Evolutionary conservation across 1,140 invertebrate species (phyloP), one percentile per base, ranked within the genome.

Genomic region (Campoletis sonorensis): DNA sequence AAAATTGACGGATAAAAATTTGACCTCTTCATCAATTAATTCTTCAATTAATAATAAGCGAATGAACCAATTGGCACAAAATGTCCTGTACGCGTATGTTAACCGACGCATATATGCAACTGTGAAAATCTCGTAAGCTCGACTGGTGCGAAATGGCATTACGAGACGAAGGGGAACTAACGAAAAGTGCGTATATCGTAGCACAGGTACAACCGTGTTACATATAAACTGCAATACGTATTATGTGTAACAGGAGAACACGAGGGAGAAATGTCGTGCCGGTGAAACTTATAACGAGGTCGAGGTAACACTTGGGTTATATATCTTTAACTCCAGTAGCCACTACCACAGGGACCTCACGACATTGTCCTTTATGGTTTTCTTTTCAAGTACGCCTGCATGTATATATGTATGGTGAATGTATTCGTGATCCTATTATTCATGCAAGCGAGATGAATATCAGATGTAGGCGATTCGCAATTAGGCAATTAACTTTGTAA

Each of bases 301-400:
- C 68, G 68, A 71, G 68, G 68, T 71, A 71, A 71, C 27, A 71
- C 68, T 68, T 30, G 64, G 13, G 13, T 27, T 27, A 11, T 30
- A 27, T 27, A 68, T 13, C 30, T 37, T 71, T 27, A 8, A 37
- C 15, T 71, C 11, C 27, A 40, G 30, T 33, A 18, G 33, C 7
- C 10, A 21, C 4, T 1, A 68, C 30, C 15, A 58, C 18, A n/a
- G 54, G 3, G 54, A 58, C 1, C 40, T 45, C 40, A 7, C 33
- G 68, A 71, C 33, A 71, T 71, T 71, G 68, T 71, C 68, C 68
- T 71, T 71, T 30, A 71, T 37, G 30, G 33, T 71, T 71, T 71
- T 71, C 68, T 33, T 70, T 71, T 71, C 68, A 71, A 71, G 27
- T 71, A 21, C 30, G 33, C 18, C 18, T 71, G 68, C 4, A 71